Conservation (phyloP, 1,140 invertebrate species). For the Bursaphelenchus mucronatus region DNA sequence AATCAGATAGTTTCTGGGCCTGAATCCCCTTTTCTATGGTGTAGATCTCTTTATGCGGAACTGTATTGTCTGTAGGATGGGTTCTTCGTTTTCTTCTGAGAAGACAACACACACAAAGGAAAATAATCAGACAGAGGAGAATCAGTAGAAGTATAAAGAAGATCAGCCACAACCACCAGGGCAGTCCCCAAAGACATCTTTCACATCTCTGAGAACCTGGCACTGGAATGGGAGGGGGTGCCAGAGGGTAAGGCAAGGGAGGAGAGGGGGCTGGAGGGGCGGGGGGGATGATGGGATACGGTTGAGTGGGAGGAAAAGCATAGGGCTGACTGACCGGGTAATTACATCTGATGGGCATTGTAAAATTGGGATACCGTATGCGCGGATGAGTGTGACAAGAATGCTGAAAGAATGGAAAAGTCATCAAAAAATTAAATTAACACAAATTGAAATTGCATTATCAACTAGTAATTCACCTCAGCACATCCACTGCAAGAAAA, state of each 20-base stretch:
- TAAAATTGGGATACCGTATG: constrained; percentile 19
- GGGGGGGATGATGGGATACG: background rate
- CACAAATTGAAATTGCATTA: background rate
- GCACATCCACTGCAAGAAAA: constrained; percentile 34
- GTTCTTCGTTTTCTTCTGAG: background rate
- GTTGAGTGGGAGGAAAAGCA: background rate
- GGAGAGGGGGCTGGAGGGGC: background rate
- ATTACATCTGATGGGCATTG: constrained; percentile 20
- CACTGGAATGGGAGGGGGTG: constrained; percentile 1
- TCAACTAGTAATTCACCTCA: constrained; percentile 14
- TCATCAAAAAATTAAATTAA: constrained; percentile 5
- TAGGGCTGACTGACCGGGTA: constrained; percentile 7
- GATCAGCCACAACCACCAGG: constrained; percentile 33
- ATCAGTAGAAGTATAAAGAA: constrained; percentile 24
- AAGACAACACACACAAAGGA: constrained; percentile 6
- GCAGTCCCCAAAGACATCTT: constrained; percentile 7
- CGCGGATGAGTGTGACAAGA: constrained; percentile 32
- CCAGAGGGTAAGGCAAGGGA: background rate
- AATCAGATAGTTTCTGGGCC: constrained; percentile 15
- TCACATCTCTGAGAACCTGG: constrained; percentile 11
- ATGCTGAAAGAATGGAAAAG: constrained; percentile 13
- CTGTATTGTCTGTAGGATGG: background rate
- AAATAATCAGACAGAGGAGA: constrained; percentile 8
- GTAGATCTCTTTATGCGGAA: background rate
- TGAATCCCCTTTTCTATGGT: background rate